Conservation (phyloP, 2,113 vertebrate species). For the Ondatra zibethicus region DNA sequence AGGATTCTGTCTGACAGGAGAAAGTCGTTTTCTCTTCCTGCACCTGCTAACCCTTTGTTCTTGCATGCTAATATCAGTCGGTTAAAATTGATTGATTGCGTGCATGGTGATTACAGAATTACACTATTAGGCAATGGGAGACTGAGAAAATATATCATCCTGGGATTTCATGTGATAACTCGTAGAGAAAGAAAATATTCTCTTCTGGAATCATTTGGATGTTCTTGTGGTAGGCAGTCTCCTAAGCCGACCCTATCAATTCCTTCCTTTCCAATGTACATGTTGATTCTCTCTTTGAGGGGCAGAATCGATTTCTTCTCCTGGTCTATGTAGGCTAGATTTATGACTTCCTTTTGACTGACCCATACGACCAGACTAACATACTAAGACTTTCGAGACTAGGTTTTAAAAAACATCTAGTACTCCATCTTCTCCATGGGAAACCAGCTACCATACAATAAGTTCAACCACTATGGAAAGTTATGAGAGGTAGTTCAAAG, state of each 20-base stretch:
- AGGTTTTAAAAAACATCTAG: not conserved
- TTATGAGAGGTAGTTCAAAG: not conserved
- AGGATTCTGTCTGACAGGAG: not conserved
- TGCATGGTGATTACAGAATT: not conserved
- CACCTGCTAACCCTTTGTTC: not conserved
- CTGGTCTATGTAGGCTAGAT: not conserved
- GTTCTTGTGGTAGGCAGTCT: not conserved
- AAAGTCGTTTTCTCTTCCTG: not conserved
- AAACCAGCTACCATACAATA: not conserved
- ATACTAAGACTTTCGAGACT: not conserved
- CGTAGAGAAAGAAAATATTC: conserved; percentile 21
- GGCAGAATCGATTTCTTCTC: not conserved
- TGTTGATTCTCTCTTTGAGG: not conserved
- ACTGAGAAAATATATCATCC: not conserved
- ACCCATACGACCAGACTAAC: not conserved
- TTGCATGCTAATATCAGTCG: not conserved
- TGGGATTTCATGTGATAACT: not conserved
- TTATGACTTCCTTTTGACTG: not conserved
- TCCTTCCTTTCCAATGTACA: not conserved
- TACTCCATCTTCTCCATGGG: not conserved
- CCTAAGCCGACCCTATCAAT: not conserved
- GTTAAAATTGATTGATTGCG: not conserved
- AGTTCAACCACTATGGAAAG: not conserved
- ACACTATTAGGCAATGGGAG: not conserved
- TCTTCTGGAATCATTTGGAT: conserved; percentile 27